phyloP scores from a whole-genome alignment of 2,888 invertebrate species.

The Atrina japonica region DNA sequence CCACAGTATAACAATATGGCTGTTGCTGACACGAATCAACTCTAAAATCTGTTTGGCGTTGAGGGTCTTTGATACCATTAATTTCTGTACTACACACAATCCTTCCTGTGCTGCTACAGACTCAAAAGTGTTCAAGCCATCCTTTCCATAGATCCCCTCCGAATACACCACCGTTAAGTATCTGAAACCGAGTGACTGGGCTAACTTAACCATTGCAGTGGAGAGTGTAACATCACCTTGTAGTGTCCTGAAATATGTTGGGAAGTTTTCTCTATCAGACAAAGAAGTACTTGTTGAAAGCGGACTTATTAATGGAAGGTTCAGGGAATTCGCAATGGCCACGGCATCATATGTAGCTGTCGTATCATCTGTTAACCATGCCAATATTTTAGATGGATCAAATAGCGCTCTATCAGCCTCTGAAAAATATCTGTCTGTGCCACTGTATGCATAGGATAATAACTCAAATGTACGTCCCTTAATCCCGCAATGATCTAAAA shows the following conservation, averaged over 20 bases:
- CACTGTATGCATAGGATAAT: constrained; percentile 68
- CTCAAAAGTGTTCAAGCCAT: constrained; percentile 57
- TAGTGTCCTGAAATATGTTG: constrained; percentile 71
- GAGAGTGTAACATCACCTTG: constrained; percentile 70
- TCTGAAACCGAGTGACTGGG: constrained; percentile 64
- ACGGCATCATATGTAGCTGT: constrained; percentile 57
- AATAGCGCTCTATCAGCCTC: constrained; percentile 21
- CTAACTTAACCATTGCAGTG: constrained; percentile 70
- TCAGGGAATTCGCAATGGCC: constrained; percentile 77
- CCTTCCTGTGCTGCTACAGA: constrained; percentile 62
- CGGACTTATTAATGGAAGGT: constrained; percentile 82
- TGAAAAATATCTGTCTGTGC: constrained; percentile 40
- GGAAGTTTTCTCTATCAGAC: constrained; percentile 57
- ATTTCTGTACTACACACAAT: constrained; percentile 63
- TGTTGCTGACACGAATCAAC: constrained; percentile 46
- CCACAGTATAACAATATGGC: constrained; percentile 68
- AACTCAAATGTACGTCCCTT: constrained; percentile 60
- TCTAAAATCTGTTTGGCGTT: constrained; percentile 48
- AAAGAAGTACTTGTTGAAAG: constrained; percentile 63
- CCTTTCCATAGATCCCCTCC: constrained; percentile 62
- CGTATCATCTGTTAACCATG: constrained; percentile 71
- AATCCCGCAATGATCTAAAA: constrained; percentile 72
- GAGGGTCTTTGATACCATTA: constrained; percentile 42
- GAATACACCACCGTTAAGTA: constrained; percentile 70
- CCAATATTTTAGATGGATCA: constrained; percentile 54